phyloP scores from a whole-genome alignment of 1,140 invertebrate genomes.

The Akabosia matsudoensis region DNA sequence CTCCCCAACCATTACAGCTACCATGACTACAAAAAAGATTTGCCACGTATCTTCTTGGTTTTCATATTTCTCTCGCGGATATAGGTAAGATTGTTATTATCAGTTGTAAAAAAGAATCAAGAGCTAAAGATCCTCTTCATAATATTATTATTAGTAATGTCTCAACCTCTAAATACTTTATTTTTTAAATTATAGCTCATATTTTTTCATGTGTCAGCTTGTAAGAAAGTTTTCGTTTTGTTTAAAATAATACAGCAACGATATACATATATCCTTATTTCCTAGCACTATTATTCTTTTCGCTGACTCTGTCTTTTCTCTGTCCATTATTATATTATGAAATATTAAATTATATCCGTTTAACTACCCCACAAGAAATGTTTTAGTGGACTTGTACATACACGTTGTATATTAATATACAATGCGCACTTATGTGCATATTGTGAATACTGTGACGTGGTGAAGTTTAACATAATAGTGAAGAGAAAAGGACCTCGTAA shows the following conservation, averaged over 20 bases:
- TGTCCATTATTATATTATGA: constrained; percentile 7
- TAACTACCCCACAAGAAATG: neutral
- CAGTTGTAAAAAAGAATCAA: too few relatives aligned
- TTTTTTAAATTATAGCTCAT: too few relatives aligned
- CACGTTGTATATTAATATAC: too few relatives aligned
- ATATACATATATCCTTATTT: constrained; percentile 9
- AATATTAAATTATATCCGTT: constrained; percentile 11
- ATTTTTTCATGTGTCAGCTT: too few relatives aligned
- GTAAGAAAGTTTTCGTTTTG: too few relatives aligned
- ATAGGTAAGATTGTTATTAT: too few relatives aligned
- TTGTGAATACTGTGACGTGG: neutral
- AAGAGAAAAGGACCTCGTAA: constrained; percentile 24
- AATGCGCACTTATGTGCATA: too few relatives aligned
- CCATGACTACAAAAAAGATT: too few relatives aligned
- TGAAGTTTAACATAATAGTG: constrained; percentile 35
- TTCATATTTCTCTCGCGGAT: too few relatives aligned
- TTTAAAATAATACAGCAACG: too few relatives aligned
- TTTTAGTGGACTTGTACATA: neutral
- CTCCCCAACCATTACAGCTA: neutral
- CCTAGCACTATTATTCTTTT: neutral
- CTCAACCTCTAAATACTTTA: neutral
- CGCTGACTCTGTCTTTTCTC: neutral
- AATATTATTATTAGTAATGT: neutral
- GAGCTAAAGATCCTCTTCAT: too few relatives aligned
- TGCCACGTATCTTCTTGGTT: too few relatives aligned